phyloP scores from a whole-genome alignment of 2,113 vertebrate species.

The Formicarius rufipectus region DNA sequence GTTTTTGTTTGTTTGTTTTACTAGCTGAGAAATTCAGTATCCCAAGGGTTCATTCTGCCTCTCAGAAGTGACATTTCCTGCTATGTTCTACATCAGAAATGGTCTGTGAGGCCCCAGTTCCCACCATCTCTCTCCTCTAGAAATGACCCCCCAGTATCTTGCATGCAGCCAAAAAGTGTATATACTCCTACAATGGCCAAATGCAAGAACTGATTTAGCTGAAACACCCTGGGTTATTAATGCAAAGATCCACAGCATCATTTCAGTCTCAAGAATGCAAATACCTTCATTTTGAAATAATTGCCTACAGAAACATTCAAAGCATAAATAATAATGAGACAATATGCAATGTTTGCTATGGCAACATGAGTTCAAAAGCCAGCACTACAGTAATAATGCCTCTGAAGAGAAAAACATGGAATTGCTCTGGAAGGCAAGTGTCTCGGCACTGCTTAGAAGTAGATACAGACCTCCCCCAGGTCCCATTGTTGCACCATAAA shows the following conservation, averaged over 20 bases:
- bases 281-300: not conserved
- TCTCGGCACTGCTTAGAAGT: not conserved
- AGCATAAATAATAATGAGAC: not conserved
- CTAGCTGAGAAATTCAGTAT: not conserved
- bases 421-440: not conserved
- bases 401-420: conserved; percentile 10
- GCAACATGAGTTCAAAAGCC: conserved; percentile 1
- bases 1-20: not conserved
- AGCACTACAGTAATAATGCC: not conserved
- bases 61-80: not conserved
- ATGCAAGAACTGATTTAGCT: not conserved
- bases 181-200: not conserved
- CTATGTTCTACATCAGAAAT: not conserved
- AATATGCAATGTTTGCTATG: not conserved
- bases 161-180: not conserved
- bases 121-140: not conserved
- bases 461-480: not conserved
- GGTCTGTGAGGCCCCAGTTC: not conserved
- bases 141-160: not conserved
- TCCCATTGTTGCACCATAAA: not conserved
- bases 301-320: not conserved
- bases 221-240: not conserved
- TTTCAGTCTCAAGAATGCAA: not conserved
- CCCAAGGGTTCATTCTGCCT: not conserved
- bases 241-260: not conserved